A percentile compares a stretch with the other conserved stretches of the same genome.
Conservation (phyloP, 2,888 invertebrate species). For the Tanypteryx hageni region DNA sequence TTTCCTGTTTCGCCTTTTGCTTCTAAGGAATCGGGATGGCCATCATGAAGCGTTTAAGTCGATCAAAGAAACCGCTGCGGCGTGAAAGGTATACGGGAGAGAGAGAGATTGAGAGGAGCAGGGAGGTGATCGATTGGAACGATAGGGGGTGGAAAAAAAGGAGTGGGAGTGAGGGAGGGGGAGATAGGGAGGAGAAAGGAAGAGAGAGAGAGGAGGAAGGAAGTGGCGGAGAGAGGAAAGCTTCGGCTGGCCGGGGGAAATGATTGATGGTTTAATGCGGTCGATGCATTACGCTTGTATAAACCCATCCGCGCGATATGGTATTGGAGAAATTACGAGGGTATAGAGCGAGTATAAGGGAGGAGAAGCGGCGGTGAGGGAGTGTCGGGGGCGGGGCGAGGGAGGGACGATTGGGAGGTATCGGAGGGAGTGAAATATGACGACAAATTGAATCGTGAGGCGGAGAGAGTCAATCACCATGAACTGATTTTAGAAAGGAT, state of each 20-base stretch:
- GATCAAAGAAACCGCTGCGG: conserved; percentile 3
- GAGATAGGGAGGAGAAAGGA: background rate
- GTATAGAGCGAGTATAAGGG: background rate
- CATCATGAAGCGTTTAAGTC: conserved; percentile 30
- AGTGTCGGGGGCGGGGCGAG: background rate
- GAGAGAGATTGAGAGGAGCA: too few species aligned
- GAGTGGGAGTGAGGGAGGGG: background rate
- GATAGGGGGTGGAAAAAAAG: background rate
- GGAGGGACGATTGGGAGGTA: background rate
- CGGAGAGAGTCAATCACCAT: conserved; percentile 32
- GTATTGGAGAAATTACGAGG: conserved; percentile 20
- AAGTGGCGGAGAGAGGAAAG: background rate
- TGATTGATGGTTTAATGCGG: conserved; percentile 58
- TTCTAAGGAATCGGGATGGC: background rate
- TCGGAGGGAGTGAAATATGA: conserved; percentile 37
- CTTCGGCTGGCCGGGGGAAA: conserved; percentile 15
- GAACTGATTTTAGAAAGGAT: conserved; percentile 50
- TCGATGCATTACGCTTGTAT: conserved; percentile 57
- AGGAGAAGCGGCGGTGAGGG: background rate
- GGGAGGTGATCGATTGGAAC: background rate
- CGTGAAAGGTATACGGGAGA: background rate
- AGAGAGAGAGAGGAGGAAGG: background rate
- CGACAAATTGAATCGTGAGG: conserved; percentile 59
- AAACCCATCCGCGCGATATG: conserved; percentile 56
- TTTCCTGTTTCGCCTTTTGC: background rate